A percentile compares a stretch with the other conserved stretches of the same genome.
Conservation (phyloP, 2,888 invertebrate genomes). For the Carabus problematicus region DNA sequence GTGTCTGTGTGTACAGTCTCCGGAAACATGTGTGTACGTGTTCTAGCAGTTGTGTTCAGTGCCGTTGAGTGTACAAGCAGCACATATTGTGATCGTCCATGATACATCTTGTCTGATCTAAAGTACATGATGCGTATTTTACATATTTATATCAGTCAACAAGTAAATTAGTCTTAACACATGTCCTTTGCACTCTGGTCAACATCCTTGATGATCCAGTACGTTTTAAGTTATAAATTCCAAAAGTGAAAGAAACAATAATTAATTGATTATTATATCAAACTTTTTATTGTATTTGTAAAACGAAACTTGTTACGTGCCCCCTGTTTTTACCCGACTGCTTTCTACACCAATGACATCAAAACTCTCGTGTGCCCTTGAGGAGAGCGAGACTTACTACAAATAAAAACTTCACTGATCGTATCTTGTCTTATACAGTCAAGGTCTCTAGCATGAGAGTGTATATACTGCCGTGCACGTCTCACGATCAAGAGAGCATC, state of each 20-base stretch:
- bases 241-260: too few relatives aligned
- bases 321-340: neutral
- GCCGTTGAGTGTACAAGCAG: constrained; percentile 12
- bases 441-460: constrained; percentile 46
- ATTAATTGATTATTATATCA: too few relatives aligned
- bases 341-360: constrained; percentile 12
- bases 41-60: neutral
- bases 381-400: constrained; percentile 50
- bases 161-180: too few relatives aligned
- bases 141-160: too few relatives aligned
- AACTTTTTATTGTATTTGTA: too few relatives aligned
- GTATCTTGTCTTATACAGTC: constrained; percentile 51
- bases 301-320: neutral
- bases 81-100: constrained; percentile 10
- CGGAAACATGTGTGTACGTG: constrained; percentile 15
- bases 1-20: constrained; percentile 11
- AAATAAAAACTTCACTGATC: constrained; percentile 51
- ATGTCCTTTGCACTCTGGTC: too few relatives aligned
- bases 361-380: constrained; percentile 46
- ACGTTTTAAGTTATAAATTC: too few relatives aligned
- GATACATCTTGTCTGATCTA: neutral
- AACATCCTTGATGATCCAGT: too few relatives aligned
- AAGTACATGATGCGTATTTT: too few relatives aligned
- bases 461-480: neutral
- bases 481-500: too few relatives aligned